Evolutionary conservation across 2,888 invertebrate genomes (phyloP).

Genomic region (Temnothorax rugatulus): DNA sequence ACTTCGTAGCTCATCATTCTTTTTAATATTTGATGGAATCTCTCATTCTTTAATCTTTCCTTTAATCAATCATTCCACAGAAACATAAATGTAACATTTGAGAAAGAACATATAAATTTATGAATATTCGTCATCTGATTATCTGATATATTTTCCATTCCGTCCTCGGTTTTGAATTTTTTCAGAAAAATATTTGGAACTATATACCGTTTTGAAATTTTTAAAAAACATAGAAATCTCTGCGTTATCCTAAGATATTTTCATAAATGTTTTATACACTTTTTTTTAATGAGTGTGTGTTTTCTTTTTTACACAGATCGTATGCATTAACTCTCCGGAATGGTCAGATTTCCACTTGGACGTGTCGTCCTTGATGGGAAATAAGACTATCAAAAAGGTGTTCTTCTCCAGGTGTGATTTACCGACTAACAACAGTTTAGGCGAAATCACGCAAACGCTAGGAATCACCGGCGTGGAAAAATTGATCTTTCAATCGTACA

Average conservation of each 20-base stretch:
- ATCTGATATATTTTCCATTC: neutral
- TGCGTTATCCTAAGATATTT: neutral
- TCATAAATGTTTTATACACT: neutral
- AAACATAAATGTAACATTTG: neutral
- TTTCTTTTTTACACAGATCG: conserved; percentile 51
- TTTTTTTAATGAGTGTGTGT: neutral
- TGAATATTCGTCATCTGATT: neutral
- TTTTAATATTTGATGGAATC: neutral
- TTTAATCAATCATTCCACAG: neutral
- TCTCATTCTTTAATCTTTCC: neutral
- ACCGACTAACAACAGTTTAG: conserved; percentile 66
- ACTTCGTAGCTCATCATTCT: neutral
- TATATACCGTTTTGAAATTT: neutral
- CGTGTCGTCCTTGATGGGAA: neutral
- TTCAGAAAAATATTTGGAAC: neutral
- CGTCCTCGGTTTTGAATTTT: neutral
- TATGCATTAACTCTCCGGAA: conserved; percentile 66
- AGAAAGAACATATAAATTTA: neutral
- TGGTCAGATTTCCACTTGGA: conserved; percentile 76
- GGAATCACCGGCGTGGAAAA: conserved; percentile 64
- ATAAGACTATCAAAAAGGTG: conserved; percentile 49
- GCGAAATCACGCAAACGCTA: conserved; percentile 70
- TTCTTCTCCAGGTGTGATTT: conserved; percentile 74
- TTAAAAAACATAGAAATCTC: neutral
- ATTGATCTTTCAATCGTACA: conserved; percentile 71